Evolutionary conservation across 2,113 vertebrate genomes (phyloP).

Genomic region (Anthoscopus minutus): DNA sequence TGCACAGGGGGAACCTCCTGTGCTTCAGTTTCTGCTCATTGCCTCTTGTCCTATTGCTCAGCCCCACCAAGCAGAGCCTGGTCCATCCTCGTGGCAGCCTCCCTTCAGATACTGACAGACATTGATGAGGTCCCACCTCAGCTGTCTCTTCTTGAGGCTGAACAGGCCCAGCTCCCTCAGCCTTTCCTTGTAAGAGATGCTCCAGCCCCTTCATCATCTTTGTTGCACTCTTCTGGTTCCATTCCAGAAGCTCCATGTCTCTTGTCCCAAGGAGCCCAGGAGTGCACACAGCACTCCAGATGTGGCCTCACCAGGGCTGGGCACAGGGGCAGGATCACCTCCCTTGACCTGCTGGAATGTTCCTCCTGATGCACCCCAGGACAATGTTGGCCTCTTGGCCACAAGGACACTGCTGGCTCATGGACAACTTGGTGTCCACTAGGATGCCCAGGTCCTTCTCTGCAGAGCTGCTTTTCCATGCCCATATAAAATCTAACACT

Average conservation of each 20-base stretch:
- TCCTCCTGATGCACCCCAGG: neutral
- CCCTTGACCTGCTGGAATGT: neutral
- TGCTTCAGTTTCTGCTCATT: rapidly evolving
- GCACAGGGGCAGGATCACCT: neutral
- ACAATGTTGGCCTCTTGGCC: neutral
- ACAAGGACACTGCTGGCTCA: neutral
- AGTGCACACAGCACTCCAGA: neutral
- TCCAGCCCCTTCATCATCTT: neutral
- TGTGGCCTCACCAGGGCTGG: neutral
- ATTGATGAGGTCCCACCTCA: neutral
- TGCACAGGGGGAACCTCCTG: neutral
- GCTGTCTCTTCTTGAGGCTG: rapidly evolving
- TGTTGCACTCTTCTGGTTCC: rapidly evolving
- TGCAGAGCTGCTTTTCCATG: neutral
- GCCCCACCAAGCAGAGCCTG: neutral
- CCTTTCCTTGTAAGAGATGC: neutral
- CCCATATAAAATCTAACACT: neutral
- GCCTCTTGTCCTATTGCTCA: neutral
- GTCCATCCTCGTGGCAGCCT: neutral
- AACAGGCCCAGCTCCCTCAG: neutral
- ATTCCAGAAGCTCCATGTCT: rapidly evolving
- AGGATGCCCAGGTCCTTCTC: rapidly evolving
- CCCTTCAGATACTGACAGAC: neutral
- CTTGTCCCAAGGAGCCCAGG: neutral
- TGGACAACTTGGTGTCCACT: neutral